phyloP scores from a whole-genome alignment of 2,113 vertebrate genomes.

The Hippotragus niger region DNA sequence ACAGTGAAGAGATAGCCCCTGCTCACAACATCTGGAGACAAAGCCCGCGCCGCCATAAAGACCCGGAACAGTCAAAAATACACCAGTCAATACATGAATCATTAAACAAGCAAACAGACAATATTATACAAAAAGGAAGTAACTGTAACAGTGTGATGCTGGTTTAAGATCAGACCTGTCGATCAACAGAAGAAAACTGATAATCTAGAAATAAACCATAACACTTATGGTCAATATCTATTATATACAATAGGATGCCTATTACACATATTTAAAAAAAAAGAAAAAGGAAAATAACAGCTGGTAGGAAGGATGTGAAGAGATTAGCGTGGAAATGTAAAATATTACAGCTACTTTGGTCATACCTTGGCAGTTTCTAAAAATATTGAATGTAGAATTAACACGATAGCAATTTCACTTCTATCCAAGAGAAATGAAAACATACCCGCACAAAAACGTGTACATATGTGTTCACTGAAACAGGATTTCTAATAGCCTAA shows the following conservation, averaged over 20 bases:
- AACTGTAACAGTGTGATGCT: accelerated
- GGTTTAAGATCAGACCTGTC: not conserved
- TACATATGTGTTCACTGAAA: not conserved
- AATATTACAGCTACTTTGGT: not conserved
- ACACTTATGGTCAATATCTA: not conserved
- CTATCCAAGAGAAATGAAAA: not conserved
- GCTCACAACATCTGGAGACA: accelerated
- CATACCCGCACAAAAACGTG: not conserved
- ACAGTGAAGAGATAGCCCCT: accelerated
- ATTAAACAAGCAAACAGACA: accelerated
- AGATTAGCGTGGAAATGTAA: not conserved
- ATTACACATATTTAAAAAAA: accelerated
- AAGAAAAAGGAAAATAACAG: not conserved
- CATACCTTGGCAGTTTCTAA: not conserved
- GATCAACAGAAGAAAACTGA: accelerated
- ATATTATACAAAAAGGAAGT: accelerated
- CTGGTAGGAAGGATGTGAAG: not conserved
- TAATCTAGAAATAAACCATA: not conserved
- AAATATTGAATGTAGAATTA: not conserved
- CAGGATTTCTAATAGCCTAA: not conserved
- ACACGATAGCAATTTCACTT: not conserved
- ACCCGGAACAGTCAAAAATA: not conserved
- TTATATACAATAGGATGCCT: accelerated
- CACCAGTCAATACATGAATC: accelerated
- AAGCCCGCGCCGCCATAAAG: accelerated